These are phyloP conservation scores for Miniopterus natalensis DNA, from an alignment of 2,113 vertebrate genomes.

Conservation along the genomic window DNA sequence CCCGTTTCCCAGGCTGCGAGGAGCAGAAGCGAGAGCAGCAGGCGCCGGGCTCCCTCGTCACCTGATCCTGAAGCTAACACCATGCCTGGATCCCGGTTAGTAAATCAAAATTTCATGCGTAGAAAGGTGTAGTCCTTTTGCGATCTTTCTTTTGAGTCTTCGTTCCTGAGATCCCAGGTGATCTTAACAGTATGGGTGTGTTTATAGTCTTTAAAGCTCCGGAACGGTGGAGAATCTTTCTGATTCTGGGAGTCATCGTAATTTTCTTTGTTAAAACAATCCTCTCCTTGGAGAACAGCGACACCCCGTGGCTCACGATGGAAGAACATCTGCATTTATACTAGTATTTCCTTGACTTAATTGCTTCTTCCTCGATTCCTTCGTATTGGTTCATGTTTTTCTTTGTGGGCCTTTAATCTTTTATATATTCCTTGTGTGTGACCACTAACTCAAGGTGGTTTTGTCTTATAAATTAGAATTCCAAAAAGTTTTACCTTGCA, in stretches of 20 bases:
- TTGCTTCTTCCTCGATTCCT: neutral
- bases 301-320: conserved; percentile 75
- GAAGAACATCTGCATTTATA: conserved; percentile 56
- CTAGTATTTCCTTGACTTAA: neutral
- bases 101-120: neutral
- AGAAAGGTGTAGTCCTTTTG: neutral
- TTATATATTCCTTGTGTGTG: neutral
- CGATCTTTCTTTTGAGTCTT: conserved; percentile 19
- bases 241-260: neutral
- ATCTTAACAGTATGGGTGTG: neutral
- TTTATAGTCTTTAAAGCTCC: conserved; percentile 36
- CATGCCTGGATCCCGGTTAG: neutral
- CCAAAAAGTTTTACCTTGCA: neutral
- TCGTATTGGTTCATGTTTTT: neutral
- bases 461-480: conserved; percentile 46
- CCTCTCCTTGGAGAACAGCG: conserved; percentile 71
- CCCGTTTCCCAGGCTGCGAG: too few species aligned
- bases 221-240: conserved; percentile 39
- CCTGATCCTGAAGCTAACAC: neutral
- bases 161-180: neutral
- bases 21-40: conserved; percentile 66
- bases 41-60: neutral
- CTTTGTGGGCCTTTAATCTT: neutral
- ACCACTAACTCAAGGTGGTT: neutral
- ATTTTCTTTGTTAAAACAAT: conserved; percentile 25